A percentile compares a stretch with the other conserved stretches of the same genome.
Conservation (phyloP, 2,888 invertebrate species). For the Synanthedon andrenaeformis region DNA sequence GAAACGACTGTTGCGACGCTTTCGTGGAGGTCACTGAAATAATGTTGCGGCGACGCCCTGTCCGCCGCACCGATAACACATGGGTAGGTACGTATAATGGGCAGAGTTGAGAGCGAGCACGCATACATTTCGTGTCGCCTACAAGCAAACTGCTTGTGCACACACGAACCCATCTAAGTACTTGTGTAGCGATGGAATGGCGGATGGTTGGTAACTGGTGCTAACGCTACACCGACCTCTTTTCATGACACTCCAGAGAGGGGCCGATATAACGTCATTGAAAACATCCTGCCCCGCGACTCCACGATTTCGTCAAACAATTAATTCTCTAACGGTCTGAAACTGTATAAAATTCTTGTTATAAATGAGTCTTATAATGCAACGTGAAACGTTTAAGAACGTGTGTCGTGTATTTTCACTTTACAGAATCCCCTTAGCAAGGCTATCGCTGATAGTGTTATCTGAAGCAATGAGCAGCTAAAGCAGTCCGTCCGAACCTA, state of each 20-base stretch:
- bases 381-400: not conserved
- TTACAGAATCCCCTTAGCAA: constrained; percentile 57
- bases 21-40: constrained; percentile 35
- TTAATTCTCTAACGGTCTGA: no score
- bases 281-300: constrained; percentile 9
- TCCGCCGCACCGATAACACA: constrained; percentile 36
- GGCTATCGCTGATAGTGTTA: constrained; percentile 66
- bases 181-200: constrained; percentile 37
- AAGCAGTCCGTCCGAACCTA: constrained; percentile 14
- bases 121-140: constrained; percentile 58
- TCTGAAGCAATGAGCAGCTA: constrained; percentile 31
- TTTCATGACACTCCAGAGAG: constrained; percentile 38
- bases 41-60: constrained; percentile 44
- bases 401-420: constrained; percentile 14
- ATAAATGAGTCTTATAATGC: no score
- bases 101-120: constrained; percentile 38
- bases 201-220: constrained; percentile 27
- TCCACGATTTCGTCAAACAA: not conserved
- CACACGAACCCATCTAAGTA: constrained; percentile 21
- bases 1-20: no score
- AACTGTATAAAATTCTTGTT: no score
- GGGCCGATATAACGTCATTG: constrained; percentile 2
- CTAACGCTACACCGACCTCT: constrained; percentile 54
- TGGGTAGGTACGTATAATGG: constrained; percentile 26
- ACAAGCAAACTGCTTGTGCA: constrained; percentile 44